Evolutionary conservation across 2,888 invertebrate species (phyloP), one percentile per base, ranked within the genome.

Genomic region (Melanostoma mellinum): DNA sequence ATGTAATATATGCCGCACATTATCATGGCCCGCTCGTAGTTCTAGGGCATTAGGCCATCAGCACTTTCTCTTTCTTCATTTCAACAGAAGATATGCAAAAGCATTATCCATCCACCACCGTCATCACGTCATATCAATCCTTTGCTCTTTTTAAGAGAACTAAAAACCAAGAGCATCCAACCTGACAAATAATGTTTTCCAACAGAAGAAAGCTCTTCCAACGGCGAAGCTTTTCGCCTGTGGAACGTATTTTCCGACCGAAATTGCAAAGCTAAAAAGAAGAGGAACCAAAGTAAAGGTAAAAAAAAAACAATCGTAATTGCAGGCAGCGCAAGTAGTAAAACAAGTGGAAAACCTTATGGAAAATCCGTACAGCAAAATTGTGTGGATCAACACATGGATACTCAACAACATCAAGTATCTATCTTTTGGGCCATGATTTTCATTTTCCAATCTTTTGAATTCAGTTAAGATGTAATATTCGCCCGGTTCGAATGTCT

Each of bases 401-500:
- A 79, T 75, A 79, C 75, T 79, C 84, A 74, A 84, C 63, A 63
- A 79, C 79, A 63, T 84, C 74, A 84, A 84, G 84, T 84, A 84
- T 84, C 79, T 71, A 84, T 79, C 71, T 84, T 79, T 79, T 75
- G 61, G 79, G 84, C 60, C 69, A 84, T 79, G 84, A 84, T 63
- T 84, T 84, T 84, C 71, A 71, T 61, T 84, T 63, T 79, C 84
- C 74, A 84, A 84, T 84, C 79, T 72, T 73, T 72, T 72, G 85
- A 74, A 75, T 88, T 89, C 88, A 89, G 89, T 89, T 88, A 89
- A 88, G 89, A 89, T 89, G 89, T 89, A 88, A 88, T 88, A 88
- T 89, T 90, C 88, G 88, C 88, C 88, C 88, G 88, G 89, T 89
- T 87, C 89, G 88, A 89, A 89, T 89, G 89, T 89, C 88, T 89